phyloP scores from a whole-genome alignment of 1,140 invertebrate species.

The Drosophila sturtevanti region DNA sequence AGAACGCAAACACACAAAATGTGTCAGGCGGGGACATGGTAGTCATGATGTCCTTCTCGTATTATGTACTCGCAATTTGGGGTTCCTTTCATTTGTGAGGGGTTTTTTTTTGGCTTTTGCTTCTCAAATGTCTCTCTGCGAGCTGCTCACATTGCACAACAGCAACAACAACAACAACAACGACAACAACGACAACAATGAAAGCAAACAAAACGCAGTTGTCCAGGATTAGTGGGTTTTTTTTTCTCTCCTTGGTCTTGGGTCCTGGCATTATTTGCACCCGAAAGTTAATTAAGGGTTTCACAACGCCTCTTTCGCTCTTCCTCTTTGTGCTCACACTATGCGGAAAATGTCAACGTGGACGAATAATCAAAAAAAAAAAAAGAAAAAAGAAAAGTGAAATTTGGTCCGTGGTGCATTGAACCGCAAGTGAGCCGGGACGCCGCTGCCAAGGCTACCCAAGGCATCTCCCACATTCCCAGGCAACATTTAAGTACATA shows the following conservation, averaged over 20 bases:
- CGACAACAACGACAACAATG: constrained; percentile 18
- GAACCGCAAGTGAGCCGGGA: constrained; percentile 41
- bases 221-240: constrained; percentile 36
- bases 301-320: constrained; percentile 44
- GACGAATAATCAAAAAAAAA: not conserved
- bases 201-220: constrained; percentile 9
- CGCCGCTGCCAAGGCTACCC: not conserved
- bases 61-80: constrained; percentile 22
- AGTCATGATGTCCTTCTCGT: constrained; percentile 2
- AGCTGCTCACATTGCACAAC: constrained; percentile 54
- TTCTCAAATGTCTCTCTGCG: constrained; percentile 36
- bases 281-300: constrained; percentile 77
- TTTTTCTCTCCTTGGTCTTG: not conserved
- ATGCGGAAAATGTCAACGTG: constrained; percentile 59
- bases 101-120: constrained; percentile 40
- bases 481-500: not conserved
- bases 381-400: constrained; percentile 34
- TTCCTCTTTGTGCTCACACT: not conserved
- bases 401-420: constrained; percentile 45
- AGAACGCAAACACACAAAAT: constrained; percentile 19
- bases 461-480: not conserved
- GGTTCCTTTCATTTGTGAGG: constrained; percentile 28
- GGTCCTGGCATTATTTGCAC: constrained; percentile 35
- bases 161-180: constrained; percentile 29
- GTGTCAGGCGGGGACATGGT: not conserved